Percentiles rank a stretch among this genome's conserved stretches.
Evolutionary conservation across 2,113 vertebrate genomes (phyloP).

Genomic region (Carollia perspicillata): DNA sequence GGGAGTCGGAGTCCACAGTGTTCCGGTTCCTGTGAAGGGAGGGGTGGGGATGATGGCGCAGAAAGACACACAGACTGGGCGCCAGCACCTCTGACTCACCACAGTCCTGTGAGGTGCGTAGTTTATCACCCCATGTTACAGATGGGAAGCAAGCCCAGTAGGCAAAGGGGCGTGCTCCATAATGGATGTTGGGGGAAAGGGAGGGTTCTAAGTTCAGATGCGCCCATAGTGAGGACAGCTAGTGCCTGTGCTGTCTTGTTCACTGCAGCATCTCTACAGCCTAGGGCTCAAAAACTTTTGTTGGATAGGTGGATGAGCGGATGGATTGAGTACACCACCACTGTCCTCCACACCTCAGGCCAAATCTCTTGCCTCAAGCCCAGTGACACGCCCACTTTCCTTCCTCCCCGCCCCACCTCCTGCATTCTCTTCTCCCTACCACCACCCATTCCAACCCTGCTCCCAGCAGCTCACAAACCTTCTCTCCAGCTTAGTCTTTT

Average conservation of each 20-base stretch:
- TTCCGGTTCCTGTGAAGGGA: background rate
- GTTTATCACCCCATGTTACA: background rate
- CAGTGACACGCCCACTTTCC: background rate
- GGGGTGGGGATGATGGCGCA: background rate
- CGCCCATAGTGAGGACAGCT: no score
- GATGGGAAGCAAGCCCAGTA: background rate
- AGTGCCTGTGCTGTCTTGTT: background rate
- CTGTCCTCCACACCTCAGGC: background rate
- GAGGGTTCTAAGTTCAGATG: background rate
- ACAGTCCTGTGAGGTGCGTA: background rate
- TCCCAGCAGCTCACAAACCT: background rate
- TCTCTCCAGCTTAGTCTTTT: background rate
- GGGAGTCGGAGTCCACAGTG: no score
- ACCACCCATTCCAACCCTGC: background rate
- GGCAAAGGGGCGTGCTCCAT: background rate
- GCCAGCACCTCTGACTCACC: background rate
- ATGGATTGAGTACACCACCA: background rate
- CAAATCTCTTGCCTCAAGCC: background rate
- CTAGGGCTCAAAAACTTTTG: background rate
- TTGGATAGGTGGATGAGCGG: background rate
- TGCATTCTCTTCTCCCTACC: background rate
- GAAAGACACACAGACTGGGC: background rate
- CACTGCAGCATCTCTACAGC: background rate
- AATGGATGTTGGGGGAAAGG: no score
- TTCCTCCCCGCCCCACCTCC: background rate